Percentiles rank a stretch among this genome's conserved stretches.
Evolutionary conservation across 2,797 vertebrate genomes (phyloP).

Genomic region (Ceryle rudis): DNA sequence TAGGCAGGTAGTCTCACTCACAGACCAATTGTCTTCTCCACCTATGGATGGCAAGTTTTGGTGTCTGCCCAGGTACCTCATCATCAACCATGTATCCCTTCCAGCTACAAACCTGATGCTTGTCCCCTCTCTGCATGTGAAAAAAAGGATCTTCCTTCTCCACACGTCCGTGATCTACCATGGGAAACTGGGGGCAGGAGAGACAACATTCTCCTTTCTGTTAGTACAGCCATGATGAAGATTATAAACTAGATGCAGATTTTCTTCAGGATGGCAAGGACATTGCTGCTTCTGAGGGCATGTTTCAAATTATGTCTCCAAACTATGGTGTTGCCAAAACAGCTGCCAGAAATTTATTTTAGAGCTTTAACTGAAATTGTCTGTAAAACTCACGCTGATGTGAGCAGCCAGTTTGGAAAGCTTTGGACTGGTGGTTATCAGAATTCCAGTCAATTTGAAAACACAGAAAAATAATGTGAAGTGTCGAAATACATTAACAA

Average conservation of each 20-base stretch:
- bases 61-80: not conserved
- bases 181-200: not conserved
- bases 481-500: not conserved
- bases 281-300: not conserved
- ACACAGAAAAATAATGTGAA: not conserved
- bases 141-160: not conserved
- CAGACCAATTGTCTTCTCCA: not conserved
- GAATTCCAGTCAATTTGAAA: not conserved
- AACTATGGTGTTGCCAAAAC: not conserved
- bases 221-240: not conserved
- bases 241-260: not conserved
- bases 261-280: not conserved
- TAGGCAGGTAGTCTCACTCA: not conserved
- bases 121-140: not conserved
- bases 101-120: not conserved
- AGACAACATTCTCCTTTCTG: not conserved
- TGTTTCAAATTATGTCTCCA: not conserved
- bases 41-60: not conserved
- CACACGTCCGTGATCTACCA: fast-evolving
- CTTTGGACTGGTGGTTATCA: not conserved
- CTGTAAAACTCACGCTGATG: not conserved
- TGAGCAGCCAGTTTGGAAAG: not conserved
- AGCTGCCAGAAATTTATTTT: not conserved
- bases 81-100: not conserved
- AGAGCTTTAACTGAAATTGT: not conserved